Conservation (phyloP, 2,113 vertebrate genomes). For the Anoplopoma fimbria region DNA sequence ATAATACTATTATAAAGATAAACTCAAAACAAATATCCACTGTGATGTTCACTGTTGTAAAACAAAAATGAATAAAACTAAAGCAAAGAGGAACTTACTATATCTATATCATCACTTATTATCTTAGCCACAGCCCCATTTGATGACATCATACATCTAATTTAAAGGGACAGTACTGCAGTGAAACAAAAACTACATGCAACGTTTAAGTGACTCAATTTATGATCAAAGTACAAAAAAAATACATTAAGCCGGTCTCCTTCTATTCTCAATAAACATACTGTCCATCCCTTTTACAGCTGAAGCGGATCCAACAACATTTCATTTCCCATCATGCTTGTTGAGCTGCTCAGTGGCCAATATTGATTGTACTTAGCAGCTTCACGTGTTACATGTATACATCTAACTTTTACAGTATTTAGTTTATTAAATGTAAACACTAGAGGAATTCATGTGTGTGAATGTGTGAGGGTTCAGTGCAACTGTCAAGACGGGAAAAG, state of each 20-base stretch:
- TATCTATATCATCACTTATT: neutral
- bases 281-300: neutral
- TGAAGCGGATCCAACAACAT: neutral
- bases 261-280: neutral
- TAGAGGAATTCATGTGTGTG: neutral
- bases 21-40: no score
- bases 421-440: neutral
- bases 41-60: no score
- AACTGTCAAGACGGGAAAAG: conserved; percentile 15
- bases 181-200: neutral
- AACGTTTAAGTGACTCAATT: neutral
- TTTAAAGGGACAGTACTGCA: neutral
- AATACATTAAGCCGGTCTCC: neutral
- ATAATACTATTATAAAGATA: no score
- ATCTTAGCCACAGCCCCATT: neutral
- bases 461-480: neutral
- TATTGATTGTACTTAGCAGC: neutral
- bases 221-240: neutral
- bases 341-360: neutral
- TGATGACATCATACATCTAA: neutral
- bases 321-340: neutral
- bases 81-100: neutral
- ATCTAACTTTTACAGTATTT: neutral
- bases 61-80: no score
- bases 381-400: neutral